Evolutionary conservation across 2,113 vertebrate genomes (phyloP).

Genomic region (Todiramphus chloris): DNA sequence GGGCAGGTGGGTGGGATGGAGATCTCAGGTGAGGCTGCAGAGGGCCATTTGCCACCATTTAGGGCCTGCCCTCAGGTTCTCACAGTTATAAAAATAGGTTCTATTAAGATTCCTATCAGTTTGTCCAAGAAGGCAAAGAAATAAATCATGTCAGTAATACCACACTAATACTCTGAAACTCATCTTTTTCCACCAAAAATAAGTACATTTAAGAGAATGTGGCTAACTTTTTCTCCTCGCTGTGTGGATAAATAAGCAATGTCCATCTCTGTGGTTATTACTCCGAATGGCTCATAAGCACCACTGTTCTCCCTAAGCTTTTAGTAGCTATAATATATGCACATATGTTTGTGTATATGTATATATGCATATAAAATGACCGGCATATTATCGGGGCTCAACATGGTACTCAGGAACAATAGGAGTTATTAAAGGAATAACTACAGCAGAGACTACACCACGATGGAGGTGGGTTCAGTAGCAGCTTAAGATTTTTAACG

Average conservation of each 20-base stretch:
- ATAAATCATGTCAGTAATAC: background rate
- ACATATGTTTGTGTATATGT: background rate
- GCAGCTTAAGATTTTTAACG: background rate
- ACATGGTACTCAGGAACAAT: background rate
- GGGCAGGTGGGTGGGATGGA: background rate
- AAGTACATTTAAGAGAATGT: background rate
- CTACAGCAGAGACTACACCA: background rate
- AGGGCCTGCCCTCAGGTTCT: background rate
- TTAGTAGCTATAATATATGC: background rate
- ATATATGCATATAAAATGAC: background rate
- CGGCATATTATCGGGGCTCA: background rate
- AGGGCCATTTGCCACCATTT: background rate
- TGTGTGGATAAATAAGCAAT: background rate
- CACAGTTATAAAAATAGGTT: background rate
- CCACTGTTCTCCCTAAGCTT: background rate
- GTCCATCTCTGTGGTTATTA: background rate
- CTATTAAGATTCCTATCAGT: background rate
- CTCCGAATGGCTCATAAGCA: background rate
- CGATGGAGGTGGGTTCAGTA: background rate
- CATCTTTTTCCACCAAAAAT: background rate
- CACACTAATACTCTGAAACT: background rate
- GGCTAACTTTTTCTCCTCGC: background rate
- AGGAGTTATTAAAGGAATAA: background rate
- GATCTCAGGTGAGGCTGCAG: background rate
- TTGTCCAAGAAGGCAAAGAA: background rate